phyloP scores from a whole-genome alignment of 2,797 vertebrate species.

The Anas bahamensis region DNA sequence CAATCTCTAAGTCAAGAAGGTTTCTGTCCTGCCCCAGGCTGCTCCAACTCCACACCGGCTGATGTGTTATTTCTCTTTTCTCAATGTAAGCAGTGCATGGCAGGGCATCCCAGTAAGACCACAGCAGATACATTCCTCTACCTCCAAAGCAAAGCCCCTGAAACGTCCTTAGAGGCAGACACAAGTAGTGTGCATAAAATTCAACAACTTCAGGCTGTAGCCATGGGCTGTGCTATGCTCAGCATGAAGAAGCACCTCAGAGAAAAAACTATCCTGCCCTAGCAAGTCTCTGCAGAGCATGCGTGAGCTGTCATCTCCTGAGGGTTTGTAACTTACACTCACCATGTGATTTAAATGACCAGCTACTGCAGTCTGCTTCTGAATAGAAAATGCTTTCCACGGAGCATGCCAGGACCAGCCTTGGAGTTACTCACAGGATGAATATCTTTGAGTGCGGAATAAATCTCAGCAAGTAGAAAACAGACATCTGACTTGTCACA shows the following conservation, averaged over 20 bases:
- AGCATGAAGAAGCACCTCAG: neutral
- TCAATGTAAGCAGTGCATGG: neutral
- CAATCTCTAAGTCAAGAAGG: neutral
- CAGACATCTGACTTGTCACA: neutral
- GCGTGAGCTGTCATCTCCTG: accelerated
- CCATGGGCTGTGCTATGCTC: accelerated
- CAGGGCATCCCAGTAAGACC: neutral
- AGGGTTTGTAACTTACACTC: neutral
- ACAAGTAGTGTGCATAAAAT: neutral
- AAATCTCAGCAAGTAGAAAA: neutral
- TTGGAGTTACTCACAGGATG: neutral
- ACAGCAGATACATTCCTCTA: accelerated
- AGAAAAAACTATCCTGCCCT: neutral
- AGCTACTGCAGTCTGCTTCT: neutral
- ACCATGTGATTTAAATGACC: neutral
- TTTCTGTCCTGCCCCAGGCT: neutral
- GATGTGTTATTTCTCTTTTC: neutral
- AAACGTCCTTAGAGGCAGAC: neutral
- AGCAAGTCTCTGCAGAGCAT: neutral
- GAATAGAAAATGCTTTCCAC: neutral
- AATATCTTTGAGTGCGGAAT: neutral
- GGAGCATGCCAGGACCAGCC: neutral
- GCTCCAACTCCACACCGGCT: neutral
- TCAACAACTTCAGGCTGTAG: accelerated
- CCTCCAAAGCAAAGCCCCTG: neutral